Evolutionary conservation across 2,797 vertebrate species (phyloP).

Genomic region (Propithecus deckenii): DNA sequence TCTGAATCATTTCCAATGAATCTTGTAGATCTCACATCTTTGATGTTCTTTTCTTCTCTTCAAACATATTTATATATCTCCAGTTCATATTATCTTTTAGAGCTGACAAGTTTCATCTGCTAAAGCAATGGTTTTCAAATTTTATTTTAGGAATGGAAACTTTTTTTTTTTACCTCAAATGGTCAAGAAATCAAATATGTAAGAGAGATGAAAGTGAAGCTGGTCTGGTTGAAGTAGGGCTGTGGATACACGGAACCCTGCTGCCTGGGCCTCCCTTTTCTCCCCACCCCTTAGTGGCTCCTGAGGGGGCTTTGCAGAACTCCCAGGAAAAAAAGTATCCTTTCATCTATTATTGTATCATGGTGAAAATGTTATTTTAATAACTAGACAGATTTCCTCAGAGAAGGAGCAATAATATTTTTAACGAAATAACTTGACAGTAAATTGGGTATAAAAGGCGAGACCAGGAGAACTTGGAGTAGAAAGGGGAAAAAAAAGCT

Average conservation of each 20-base stretch:
- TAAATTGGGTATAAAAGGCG: background rate
- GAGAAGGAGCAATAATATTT: background rate
- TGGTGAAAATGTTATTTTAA: slow-evolving; percentile 34
- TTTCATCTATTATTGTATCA: background rate
- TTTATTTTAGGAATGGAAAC: background rate
- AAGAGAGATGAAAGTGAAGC: background rate
- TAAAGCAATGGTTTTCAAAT: background rate
- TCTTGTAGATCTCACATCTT: background rate
- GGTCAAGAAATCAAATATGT: background rate
- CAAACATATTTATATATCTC: background rate
- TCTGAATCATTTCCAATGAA: slow-evolving; percentile 2
- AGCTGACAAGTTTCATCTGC: background rate
- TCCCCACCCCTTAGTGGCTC: background rate
- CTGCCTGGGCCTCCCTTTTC: background rate
- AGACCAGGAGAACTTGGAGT: background rate
- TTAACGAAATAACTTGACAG: background rate
- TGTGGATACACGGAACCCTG: background rate
- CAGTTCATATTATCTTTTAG: background rate
- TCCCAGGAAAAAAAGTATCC: background rate
- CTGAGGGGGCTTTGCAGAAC: background rate
- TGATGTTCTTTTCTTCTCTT: background rate
- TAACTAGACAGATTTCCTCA: background rate
- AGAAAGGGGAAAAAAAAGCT: background rate
- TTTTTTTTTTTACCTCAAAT: background rate
- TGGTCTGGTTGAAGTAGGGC: background rate